Percentiles rank a stretch among this genome's conserved stretches.
Conservation (phyloP, 2,888 invertebrate species). For the Drosophila yooni region DNA sequence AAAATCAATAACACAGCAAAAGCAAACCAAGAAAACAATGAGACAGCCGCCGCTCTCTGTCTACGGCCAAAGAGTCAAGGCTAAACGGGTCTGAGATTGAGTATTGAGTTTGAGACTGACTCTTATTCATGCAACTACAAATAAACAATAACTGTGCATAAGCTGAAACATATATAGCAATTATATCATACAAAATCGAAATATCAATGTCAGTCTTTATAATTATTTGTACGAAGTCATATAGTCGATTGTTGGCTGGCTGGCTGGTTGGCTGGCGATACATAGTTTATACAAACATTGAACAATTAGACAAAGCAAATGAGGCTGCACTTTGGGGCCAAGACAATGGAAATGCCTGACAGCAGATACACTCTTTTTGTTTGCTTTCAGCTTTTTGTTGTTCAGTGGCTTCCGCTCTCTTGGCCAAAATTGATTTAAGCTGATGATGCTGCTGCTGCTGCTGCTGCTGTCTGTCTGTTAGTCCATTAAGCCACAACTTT, state of each 20-base stretch:
- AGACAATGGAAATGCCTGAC: conserved; percentile 42
- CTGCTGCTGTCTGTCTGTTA: not conserved
- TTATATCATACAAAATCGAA: conserved; percentile 71
- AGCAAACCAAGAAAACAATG: conserved; percentile 35
- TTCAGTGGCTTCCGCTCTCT: conserved; percentile 57
- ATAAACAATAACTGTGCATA: conserved; percentile 75
- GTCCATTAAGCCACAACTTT: conserved; percentile 10
- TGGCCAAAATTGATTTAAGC: conserved; percentile 18
- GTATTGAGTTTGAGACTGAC: conserved; percentile 30
- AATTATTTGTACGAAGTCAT: conserved; percentile 40
- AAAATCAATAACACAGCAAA: conserved; percentile 71
- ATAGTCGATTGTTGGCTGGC: not conserved
- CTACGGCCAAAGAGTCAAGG: conserved; percentile 69
- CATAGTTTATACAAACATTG: conserved; percentile 13
- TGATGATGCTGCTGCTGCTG: not conserved
- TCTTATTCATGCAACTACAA: conserved; percentile 58
- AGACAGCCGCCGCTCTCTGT: conserved; percentile 13
- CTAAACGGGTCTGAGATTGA: conserved; percentile 39
- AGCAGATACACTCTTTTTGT: conserved; percentile 43
- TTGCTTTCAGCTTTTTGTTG: conserved; percentile 25
- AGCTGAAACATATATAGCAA: conserved; percentile 56
- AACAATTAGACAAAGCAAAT: conserved; percentile 31
- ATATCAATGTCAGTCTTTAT: conserved; percentile 52
- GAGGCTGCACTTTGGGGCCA: conserved; percentile 39
- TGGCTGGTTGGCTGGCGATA: not conserved